Evolutionary conservation across 2,113 vertebrate genomes (phyloP).

Genomic region (human (Homo sapiens)): GRCh38 chr6:40676001-40676500

Average conservation of each 20-base stretch:
- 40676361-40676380: background rate
- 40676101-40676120: no score
- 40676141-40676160: background rate
- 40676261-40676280: background rate
- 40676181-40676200: background rate
- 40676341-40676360: background rate
- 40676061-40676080: background rate
- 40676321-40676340: background rate
- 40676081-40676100: background rate
- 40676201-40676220: fast-evolving
- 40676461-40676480: no score
- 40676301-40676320: background rate
- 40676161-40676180: background rate
- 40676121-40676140: background rate
- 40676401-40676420: background rate
- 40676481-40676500: background rate
- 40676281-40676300: background rate
- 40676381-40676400: background rate
- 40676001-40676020: background rate
- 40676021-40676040: fast-evolving
- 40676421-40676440: background rate
- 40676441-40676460: no score
- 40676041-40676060: background rate
- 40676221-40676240: no score
- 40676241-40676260: background rate